A percentile compares a stretch with the other conserved stretches of the same genome.
phyloP scores from a whole-genome alignment of 2,888 invertebrate genomes.

The Helicoverpa assulta region DNA sequence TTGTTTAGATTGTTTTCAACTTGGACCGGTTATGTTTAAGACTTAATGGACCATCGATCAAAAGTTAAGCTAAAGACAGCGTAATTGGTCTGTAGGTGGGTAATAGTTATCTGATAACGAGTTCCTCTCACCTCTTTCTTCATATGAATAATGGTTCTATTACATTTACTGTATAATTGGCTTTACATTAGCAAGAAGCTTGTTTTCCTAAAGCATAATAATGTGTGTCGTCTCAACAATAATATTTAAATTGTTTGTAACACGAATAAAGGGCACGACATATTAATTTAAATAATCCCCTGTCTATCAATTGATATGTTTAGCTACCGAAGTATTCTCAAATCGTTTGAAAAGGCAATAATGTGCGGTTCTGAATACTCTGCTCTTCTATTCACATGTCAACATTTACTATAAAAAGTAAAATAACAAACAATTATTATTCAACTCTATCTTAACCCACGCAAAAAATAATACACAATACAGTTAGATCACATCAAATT shows the following conservation, averaged over 20 bases:
- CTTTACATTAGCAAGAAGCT: too few species aligned
- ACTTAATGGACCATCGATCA: too few species aligned
- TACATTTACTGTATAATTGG: too few species aligned
- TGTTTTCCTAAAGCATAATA: too few species aligned
- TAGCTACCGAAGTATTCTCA: constrained; percentile 20
- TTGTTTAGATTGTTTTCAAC: too few species aligned
- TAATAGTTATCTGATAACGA: too few species aligned
- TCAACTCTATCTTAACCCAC: constrained; percentile 70
- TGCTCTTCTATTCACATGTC: constrained; percentile 54
- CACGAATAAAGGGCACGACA: neutral
- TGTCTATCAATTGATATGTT: constrained; percentile 1
- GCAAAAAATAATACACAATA: constrained; percentile 9
- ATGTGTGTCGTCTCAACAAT: too few species aligned
- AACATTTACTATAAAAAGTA: constrained; percentile 69
- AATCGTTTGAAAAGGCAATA: constrained; percentile 41
- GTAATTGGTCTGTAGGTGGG: too few species aligned
- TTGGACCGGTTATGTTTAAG: too few species aligned
- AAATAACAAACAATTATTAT: constrained; percentile 69
- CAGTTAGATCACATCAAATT: constrained; percentile 2
- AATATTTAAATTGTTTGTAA: neutral
- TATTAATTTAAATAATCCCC: constrained; percentile 18
- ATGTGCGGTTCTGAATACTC: constrained; percentile 38
- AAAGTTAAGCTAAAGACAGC: too few species aligned
- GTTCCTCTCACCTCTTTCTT: too few species aligned
- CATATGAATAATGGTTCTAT: too few species aligned